Evolutionary conservation across 1,140 invertebrate genomes (phyloP), one percentile per base, ranked within the genome.

Genomic region (Leptopilina clavipes): DNA sequence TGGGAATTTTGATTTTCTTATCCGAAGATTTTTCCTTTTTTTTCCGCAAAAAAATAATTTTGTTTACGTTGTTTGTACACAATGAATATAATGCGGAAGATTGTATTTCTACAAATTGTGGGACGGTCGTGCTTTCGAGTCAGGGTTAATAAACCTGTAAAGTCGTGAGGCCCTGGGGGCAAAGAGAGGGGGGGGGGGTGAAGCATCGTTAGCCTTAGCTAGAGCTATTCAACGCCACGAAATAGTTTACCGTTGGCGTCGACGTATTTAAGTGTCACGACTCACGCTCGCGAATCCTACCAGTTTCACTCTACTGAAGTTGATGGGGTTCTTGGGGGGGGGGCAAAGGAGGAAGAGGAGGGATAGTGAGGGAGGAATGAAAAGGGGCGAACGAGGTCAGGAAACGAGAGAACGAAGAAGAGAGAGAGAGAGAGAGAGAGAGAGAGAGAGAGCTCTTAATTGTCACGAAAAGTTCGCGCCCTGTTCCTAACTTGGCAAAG

Each of bases 231-330:
- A 79, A 71, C 59, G 77, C 75, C 72, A 74, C 74, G 79, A 81
- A 83, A 83, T 83, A 81, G 82, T 81, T 83, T 83, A 70, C 75
- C 73, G 73, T 44, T 74, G 72, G 74, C 74, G 82, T 81, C 81
- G 59, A 83, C 82, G 77, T 81, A 81, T 83, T 81, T 83, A 83
- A 81, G 81, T 83, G 81, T 77, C 77, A 76, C 76, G 70, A 59
- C 73, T 80, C 74, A 74, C 74, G 71, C 74, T 65, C 25, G 59
- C 59, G 22, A 65, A 65, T 65, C 59, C 12, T 19, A 31, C 59
- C 25, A 22, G 22, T 31, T 31, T 65, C 22, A 22, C 12, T 65
- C 22, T 65, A 25, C 59, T 65, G 19, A 8, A 65, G 59, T 65
- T 65, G 22, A 65, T 65, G 25, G 59, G 25, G 25, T 12, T 31